A percentile compares a stretch with the other conserved stretches of the same genome.
phyloP scores from a whole-genome alignment of 2,888 invertebrate species.

The Hyalella azteca region DNA sequence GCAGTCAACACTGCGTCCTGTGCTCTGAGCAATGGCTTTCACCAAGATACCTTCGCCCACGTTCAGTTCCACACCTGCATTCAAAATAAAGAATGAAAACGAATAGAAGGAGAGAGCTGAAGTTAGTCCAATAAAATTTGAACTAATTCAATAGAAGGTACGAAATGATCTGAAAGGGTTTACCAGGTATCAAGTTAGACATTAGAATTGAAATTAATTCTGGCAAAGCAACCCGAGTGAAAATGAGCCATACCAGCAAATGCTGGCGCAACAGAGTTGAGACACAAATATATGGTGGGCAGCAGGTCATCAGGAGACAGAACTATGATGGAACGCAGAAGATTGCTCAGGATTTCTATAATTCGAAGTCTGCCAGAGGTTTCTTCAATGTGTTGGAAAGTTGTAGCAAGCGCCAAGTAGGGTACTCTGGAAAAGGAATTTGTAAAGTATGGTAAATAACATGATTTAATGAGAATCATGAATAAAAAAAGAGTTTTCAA shows the following conservation, averaged over 20 bases:
- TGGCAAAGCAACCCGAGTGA: no score
- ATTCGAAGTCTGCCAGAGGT: slow-evolving; percentile 86
- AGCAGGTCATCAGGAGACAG: slow-evolving; percentile 88
- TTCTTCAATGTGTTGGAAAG: slow-evolving; percentile 87
- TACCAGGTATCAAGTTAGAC: no score
- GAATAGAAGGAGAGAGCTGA: no score
- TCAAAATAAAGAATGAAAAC: background rate
- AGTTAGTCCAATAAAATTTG: no score
- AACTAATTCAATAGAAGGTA: no score
- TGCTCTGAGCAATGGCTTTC: slow-evolving; percentile 90
- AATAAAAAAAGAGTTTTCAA: background rate
- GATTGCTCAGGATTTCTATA: slow-evolving; percentile 89
- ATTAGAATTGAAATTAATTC: no score
- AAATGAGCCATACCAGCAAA: no score
- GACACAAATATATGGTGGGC: slow-evolving; percentile 88
- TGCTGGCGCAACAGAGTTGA: slow-evolving; percentile 97
- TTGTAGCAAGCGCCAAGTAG: slow-evolving; percentile 87
- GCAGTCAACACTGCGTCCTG: slow-evolving; percentile 82
- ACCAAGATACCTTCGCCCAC: slow-evolving; percentile 92
- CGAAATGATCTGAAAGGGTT: no score
- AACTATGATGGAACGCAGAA: slow-evolving; percentile 86
- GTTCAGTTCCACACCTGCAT: slow-evolving; percentile 78
- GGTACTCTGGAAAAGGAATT: slow-evolving; percentile 74
- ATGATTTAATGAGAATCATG: background rate
- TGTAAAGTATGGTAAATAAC: no score